Base-by-base conservation (phyloP, 2,888 invertebrate species). In the Scrobipalpa atriplicella region DNA sequence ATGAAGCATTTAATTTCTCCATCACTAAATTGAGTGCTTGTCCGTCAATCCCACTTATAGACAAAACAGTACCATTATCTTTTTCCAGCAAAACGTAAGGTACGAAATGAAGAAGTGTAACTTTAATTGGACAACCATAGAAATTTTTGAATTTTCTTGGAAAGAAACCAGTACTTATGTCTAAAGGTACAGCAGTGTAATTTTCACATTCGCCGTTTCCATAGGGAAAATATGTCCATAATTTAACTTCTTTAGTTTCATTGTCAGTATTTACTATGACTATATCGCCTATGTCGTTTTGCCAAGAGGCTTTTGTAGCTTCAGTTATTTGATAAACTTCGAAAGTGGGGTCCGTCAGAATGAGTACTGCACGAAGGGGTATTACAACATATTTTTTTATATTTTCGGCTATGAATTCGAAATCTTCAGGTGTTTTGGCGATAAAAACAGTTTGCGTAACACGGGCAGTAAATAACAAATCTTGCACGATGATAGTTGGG, bases 181-280 rank as follows among this genome's bases (percentile, higher is more conserved):
- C 71, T 43, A 85, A 58, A 62, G 64, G 43, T 2, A 83, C 72
- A 1, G 86, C 80, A 8, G 74, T 73, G 21, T 71, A 72, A 65
- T 86, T 78, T 1, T 70, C 76, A 71, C 89, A 89, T 16, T 67
- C 67, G 13, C 76, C 78, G 5, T 76, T 69, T 9, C 69, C 74
- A 62, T 83, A 83, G 2, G 89, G 89, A 66, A 76, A 78, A 70
- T 80, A 87, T 0, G 87, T 87, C 3, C 77, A 75, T 1, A 82
- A 16, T 3, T 66, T 70, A 7, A 82, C 68, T 65, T 73, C 69
- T 2, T 75, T 70, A 10, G 70, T 62, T 7, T 67, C 16, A 61
- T 72, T 13, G 18, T 69, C 60, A 0, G 18, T 68, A 66, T 75
- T 80, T 66, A 87, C 41, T 62, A 85, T 70, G 8, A 86, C 71